Percentiles rank a stretch among this genome's conserved stretches.
Conservation (phyloP, 2,113 vertebrate genomes). For the Chionodraco myersi region DNA sequence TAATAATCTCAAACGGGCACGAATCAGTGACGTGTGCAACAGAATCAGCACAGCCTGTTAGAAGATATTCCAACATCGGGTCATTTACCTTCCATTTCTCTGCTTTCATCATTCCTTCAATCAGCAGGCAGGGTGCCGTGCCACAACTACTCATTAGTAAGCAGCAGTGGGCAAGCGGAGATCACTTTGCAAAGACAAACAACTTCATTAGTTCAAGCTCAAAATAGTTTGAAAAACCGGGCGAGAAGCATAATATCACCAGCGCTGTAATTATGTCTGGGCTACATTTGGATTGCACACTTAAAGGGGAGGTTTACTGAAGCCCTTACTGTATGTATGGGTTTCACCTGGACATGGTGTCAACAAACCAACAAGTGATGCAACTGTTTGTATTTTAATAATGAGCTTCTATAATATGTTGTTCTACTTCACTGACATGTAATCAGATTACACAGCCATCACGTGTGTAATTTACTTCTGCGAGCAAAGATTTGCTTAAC, state of each 20-base stretch:
- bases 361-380: constrained; percentile 30
- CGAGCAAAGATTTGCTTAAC: constrained; percentile 4
- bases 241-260: constrained; percentile 56
- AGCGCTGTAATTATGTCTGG: constrained; percentile 64
- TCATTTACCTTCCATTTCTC: constrained; percentile 51
- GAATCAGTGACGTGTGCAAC: neutral
- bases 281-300: constrained; percentile 51
- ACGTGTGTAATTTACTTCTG: neutral
- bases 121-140: constrained; percentile 53
- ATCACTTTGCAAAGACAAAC: constrained; percentile 81
- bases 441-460: neutral
- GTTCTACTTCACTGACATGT: neutral
- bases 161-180: constrained; percentile 69
- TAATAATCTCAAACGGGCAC: constrained; percentile 37
- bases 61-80: constrained; percentile 39
- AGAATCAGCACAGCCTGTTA: neutral
- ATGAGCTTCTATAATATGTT: neutral
- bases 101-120: constrained; percentile 62
- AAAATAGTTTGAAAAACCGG: constrained; percentile 70
- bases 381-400: constrained; percentile 5
- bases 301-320: constrained; percentile 35
- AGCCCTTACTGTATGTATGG: constrained; percentile 20
- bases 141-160: constrained; percentile 74
- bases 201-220: constrained; percentile 78
- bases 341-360: constrained; percentile 8